phyloP scores from a whole-genome alignment of 2,797 vertebrate species.

The Antrozous pallidus region DNA sequence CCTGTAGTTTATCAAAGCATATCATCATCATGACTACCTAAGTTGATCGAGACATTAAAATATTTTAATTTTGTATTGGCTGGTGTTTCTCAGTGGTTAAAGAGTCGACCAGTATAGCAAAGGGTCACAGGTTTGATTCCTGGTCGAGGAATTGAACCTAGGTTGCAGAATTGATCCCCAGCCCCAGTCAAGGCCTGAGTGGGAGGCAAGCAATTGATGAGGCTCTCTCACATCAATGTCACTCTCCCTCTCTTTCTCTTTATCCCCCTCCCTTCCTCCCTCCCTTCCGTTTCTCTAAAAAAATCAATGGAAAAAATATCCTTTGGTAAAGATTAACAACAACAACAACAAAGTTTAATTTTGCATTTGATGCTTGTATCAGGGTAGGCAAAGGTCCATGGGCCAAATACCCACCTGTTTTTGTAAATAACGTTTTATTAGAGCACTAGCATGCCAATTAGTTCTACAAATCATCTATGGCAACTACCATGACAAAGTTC shows the following conservation, averaged over 20 bases:
- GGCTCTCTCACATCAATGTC: neutral
- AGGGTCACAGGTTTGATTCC: no score
- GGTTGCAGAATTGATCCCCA: no score
- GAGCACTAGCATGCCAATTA: neutral
- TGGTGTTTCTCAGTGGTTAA: no score
- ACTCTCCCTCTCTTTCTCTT: neutral
- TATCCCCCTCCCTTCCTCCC: accelerated
- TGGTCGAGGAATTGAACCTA: no score
- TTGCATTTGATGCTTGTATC: neutral
- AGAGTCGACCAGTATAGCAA: no score
- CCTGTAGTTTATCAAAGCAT: neutral
- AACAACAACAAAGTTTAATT: neutral
- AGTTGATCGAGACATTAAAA: neutral
- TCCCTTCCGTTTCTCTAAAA: no score
- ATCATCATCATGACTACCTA: neutral
- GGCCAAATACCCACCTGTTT: neutral
- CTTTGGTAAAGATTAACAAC: no score
- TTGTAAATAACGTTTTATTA: neutral
- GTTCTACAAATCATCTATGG: neutral
- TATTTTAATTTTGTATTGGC: neutral
- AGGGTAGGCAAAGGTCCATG: neutral
- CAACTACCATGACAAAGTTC: neutral
- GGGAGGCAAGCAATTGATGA: neutral
- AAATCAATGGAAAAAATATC: no score
- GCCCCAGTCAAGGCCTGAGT: neutral